Evolutionary conservation across 2,113 vertebrate species (phyloP), one percentile per base, ranked within the genome.

Genomic region (Malurus melanocephalus): DNA sequence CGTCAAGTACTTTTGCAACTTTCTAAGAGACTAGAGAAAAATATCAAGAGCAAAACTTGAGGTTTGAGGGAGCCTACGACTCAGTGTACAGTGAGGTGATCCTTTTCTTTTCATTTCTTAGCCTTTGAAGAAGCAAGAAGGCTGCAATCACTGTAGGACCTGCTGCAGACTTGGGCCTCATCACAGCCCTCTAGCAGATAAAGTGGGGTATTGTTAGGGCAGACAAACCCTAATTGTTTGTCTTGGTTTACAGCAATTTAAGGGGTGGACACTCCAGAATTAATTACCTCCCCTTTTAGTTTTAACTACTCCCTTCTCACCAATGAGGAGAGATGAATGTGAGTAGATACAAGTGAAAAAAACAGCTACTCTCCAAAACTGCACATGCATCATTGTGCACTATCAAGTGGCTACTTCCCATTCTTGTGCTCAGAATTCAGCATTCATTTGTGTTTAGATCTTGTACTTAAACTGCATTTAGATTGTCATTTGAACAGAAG

Each of bases 221-320:
- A 48, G 46, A 48, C 19, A 46, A 46, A 21, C 21, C 24, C 49
- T 60, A 64, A 71, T 56, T 4, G 19, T 18, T 28, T 16, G 2
- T 38, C 26, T 66, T 38, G 27, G 17, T 67, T 67, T 75, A 32
- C 27, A 9, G 13, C 6, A 32, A 10, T 52, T 51, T 26, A 52
- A 32, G 9, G 11, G 5, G 14, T 0, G 0, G 21, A 51, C 7
- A 22, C 10, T 32, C 13, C 14, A 35, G 45, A 59, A 38, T 59
- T 0, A 27, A 18, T 43, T 26, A 43, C 9, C 9, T 35, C 26
- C 11, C 7, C 24, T 75, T 59, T 45, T 32, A 59, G 26, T 59
- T 73, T 75, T 27, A 51, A 59, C 7, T 3, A 7, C 9, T 51
- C 13, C 24, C 6, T 67, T 66, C 51, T 21, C 13, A 32, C 48